A percentile compares a stretch with the other conserved stretches of the same genome.
Conservation (phyloP, 2,797 vertebrate genomes). For the Neosilurus hyrtlii region DNA sequence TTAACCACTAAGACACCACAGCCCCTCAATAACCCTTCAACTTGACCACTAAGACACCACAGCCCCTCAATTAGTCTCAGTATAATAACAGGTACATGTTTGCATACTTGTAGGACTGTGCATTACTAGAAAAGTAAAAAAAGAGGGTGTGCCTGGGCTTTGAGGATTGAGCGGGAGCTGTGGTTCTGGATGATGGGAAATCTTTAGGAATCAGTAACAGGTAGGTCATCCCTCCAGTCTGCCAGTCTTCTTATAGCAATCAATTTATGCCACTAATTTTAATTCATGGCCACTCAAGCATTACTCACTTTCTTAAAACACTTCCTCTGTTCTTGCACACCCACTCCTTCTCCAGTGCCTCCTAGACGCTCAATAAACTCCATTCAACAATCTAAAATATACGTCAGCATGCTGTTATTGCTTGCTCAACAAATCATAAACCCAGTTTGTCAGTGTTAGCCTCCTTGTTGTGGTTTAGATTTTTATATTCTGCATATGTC, state of each 20-base stretch:
- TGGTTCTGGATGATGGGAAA: slow-evolving; percentile 43
- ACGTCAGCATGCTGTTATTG: slow-evolving; percentile 56
- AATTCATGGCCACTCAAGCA: slow-evolving; percentile 54
- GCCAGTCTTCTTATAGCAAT: slow-evolving; percentile 46
- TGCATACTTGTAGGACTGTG: slow-evolving; percentile 2
- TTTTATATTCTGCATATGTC: slow-evolving; percentile 40
- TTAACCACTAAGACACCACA: no score
- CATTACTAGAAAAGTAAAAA: neutral
- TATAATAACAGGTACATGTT: neutral
- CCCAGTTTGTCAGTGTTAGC: slow-evolving; percentile 47
- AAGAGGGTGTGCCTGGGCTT: slow-evolving; percentile 11
- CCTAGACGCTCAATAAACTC: slow-evolving; percentile 56
- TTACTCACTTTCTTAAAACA: slow-evolving; percentile 50
- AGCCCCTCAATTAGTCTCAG: neutral
- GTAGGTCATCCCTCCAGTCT: slow-evolving; percentile 43
- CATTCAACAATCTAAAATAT: slow-evolving; percentile 59
- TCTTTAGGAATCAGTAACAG: slow-evolving; percentile 53
- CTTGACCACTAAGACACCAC: no score
- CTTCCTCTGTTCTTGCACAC: slow-evolving; percentile 45
- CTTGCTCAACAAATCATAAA: slow-evolving; percentile 59
- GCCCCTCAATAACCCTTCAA: no score
- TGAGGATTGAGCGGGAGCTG: slow-evolving; percentile 33
- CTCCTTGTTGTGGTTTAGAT: slow-evolving; percentile 29
- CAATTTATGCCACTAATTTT: slow-evolving; percentile 57
- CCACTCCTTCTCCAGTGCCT: slow-evolving; percentile 45